Percentiles rank a stretch among this genome's conserved stretches.
Conservation (phyloP, 2,113 vertebrate species). For the Percopsis transmontana region DNA sequence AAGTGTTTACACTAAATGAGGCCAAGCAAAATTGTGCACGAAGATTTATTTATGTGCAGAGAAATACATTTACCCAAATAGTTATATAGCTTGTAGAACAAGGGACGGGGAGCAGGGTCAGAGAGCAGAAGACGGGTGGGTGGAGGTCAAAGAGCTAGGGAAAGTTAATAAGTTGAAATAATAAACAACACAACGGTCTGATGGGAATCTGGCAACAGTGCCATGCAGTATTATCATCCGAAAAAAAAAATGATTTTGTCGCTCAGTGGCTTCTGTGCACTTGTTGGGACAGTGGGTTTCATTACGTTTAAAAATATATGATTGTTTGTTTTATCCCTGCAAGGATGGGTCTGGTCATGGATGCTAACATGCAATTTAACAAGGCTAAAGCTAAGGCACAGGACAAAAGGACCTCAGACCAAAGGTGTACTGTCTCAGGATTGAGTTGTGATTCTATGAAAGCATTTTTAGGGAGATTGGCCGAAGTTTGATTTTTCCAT, state of each 20-base stretch:
- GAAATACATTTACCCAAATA: slow-evolving; percentile 70
- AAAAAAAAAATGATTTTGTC: slow-evolving; percentile 5
- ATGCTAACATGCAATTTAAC: slow-evolving; percentile 53
- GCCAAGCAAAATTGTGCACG: slow-evolving; percentile 65
- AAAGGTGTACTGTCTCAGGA: too few relatives aligned
- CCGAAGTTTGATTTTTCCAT: slow-evolving; percentile 62
- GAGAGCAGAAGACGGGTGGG: slow-evolving; percentile 41
- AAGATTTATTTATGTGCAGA: slow-evolving; percentile 75
- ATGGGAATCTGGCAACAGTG: slow-evolving; percentile 71
- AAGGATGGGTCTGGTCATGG: slow-evolving; percentile 49
- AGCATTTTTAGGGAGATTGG: slow-evolving; percentile 35
- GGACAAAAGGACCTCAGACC: too few relatives aligned
- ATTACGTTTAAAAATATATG: slow-evolving; percentile 57
- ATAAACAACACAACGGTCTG: slow-evolving; percentile 65
- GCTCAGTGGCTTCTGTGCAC: slow-evolving; percentile 56
- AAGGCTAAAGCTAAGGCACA: too few relatives aligned
- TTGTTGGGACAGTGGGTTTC: slow-evolving; percentile 48
- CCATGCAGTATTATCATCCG: slow-evolving; percentile 52
- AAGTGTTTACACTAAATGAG: slow-evolving; percentile 65
- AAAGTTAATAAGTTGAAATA: slow-evolving; percentile 78
- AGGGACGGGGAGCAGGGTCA: slow-evolving; percentile 55
- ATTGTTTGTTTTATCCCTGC: slow-evolving; percentile 61
- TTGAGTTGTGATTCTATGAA: slow-evolving; percentile 26
- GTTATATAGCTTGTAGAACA: slow-evolving; percentile 71
- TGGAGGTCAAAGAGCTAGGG: slow-evolving; percentile 64